Base-by-base conservation (phyloP, 2,888 invertebrate genomes). In the Trypoxylon attenuatum region DNA sequence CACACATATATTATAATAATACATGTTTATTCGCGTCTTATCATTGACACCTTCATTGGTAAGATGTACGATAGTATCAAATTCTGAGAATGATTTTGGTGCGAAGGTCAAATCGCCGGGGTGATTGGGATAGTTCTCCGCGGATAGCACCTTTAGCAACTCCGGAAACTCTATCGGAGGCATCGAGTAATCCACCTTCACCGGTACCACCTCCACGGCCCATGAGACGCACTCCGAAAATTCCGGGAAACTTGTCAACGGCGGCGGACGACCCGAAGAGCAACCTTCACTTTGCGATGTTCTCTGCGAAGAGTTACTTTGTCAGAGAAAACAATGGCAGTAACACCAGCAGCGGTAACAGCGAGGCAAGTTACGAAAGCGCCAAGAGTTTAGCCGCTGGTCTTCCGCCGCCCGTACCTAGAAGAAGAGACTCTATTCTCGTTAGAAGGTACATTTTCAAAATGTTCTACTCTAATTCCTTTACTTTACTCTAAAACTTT, bases 91-190 rank as follows among this genome's bases (percentile, higher is more conserved):
- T 27, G 27, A 27, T 10, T 6, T 10, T 27, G 5, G n/a, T 53
- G 21, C 18, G 3, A 67, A 75, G 75, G 52, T 52, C 53, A 21
- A 66, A n/a, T 23, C 73, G 66, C n/a, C 73, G 69, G 21, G 21
- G 38, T 54, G 65, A 83, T 69, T 80, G 87, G 86, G 79, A 85
- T 67, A 75, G 82, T 59, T 49, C 79, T 42, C 72, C 81, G 63
- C 76, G 92, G 0, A 87, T 91, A 63, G 95, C 95, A 0, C 95
- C 95, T 0, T 83, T 95, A 18, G 95, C 95, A 6, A 94, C 94
- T 51, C 94, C 95, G 0, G 95, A 95, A 84, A 94, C 94, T 0
- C 86, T 95, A 10, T 94, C 94, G 0, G 94, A 94, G 83, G 90
- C 93, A n/a, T 94, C 94, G 1, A 93, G 94, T 82, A 91, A 92